These are phyloP conservation scores for Xiphydria camelus DNA, from an alignment of 2,888 invertebrate species.

Conservation along the genomic window DNA sequence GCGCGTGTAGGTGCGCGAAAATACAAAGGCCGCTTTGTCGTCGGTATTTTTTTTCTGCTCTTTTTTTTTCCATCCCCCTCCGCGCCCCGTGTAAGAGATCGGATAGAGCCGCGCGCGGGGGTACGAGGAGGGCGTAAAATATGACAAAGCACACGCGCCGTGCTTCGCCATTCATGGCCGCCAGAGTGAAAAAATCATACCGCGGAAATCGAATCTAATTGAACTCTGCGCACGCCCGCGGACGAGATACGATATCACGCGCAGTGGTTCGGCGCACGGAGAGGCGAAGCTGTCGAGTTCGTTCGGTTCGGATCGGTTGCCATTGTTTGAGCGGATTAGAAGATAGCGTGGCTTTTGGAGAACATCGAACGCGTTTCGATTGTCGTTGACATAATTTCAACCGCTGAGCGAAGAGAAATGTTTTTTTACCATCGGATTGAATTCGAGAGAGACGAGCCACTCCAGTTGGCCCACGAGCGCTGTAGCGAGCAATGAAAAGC, in stretches of 20 bases:
- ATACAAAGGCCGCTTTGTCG: too few species aligned
- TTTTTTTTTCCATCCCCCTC: constrained; percentile 1
- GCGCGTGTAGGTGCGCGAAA: too few species aligned
- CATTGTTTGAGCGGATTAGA: too few species aligned
- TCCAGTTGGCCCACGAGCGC: too few species aligned
- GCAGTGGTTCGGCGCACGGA: constrained; percentile 7
- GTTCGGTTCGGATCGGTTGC: background rate
- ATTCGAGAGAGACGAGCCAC: too few species aligned
- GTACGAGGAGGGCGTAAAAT: constrained; percentile 25
- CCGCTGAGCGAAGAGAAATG: too few species aligned
- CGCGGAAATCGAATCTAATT: constrained; percentile 29
- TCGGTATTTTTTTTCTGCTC: background rate
- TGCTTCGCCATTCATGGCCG: constrained; percentile 28
- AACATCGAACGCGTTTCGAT: too few species aligned
- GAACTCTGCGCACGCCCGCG: constrained; percentile 23
- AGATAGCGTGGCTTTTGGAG: too few species aligned
- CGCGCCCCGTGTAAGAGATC: constrained; percentile 6
- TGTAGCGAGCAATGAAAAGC: too few species aligned
- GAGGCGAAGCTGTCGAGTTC: constrained; percentile 7
- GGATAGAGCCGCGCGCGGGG: constrained; percentile 6
- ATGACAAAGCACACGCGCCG: constrained; percentile 30
- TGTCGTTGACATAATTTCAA: too few species aligned
- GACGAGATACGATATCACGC: constrained; percentile 21
- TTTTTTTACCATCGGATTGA: too few species aligned
- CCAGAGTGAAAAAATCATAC: constrained; percentile 26